Percentiles rank a stretch among this genome's conserved stretches.
Conservation (phyloP, 92 coral and sea anemone genomes). For the Palythoa grandis region DNA sequence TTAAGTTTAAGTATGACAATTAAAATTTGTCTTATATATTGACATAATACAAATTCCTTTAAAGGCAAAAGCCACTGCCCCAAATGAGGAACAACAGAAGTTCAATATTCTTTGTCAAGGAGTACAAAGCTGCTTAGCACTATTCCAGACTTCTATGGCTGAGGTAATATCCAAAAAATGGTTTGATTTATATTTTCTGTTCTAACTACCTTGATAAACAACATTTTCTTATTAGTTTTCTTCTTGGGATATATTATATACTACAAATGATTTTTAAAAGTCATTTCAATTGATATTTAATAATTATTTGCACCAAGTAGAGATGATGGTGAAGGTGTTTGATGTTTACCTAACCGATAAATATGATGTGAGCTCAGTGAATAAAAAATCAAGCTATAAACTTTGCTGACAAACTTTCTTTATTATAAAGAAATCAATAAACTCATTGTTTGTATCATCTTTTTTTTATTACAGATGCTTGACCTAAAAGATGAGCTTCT, state of each 20-base stretch:
- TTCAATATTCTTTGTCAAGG: constrained; percentile 90
- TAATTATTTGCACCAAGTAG: too few relatives aligned
- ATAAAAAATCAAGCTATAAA: not conserved
- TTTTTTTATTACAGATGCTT: not conserved
- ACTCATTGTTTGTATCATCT: not conserved
- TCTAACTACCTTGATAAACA: not conserved
- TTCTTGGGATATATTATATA: too few relatives aligned
- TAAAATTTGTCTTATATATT: not conserved
- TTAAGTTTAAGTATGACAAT: too few relatives aligned
- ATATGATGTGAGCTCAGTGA: too few relatives aligned
- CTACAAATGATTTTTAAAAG: too few relatives aligned
- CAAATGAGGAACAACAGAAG: constrained; percentile 78
- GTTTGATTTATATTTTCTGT: not conserved
- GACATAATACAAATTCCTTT: not conserved
- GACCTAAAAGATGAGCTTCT: not conserved
- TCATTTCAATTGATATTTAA: too few relatives aligned
- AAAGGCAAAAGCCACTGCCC: constrained; percentile 54
- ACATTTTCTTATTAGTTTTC: not conserved
- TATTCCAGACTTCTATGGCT: constrained; percentile 84
- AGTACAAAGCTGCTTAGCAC: constrained; percentile 84
- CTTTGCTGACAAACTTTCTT: not conserved
- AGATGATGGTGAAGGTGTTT: too few relatives aligned
- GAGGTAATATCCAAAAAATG: constrained; percentile 59
- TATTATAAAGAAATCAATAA: not conserved
- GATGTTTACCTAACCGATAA: too few relatives aligned